Evolutionary conservation across 2,113 vertebrate species (phyloP), one percentile per base, ranked within the genome.

Genomic region (Laticauda laticaudata): DNA sequence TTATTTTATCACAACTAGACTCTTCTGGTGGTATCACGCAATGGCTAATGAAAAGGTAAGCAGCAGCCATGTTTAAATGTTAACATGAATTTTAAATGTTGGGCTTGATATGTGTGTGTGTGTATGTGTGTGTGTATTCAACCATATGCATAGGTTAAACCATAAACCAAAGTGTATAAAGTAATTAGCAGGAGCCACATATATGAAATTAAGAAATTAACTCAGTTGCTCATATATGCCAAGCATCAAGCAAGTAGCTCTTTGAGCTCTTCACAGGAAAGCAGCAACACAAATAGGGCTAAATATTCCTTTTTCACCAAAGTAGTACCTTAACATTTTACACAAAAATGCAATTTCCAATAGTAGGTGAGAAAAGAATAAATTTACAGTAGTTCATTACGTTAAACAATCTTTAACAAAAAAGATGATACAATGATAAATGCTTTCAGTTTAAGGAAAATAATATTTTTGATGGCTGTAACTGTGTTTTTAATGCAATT

Each of bases 21-120:
- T 99, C 48, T 99, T 99, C 96, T 99, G 99, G 98, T 99, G 99
- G 99, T 99, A 99, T 96, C 99, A 99, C 93, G 98, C 99, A 1
- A 99, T 99, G 99, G 98, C 99, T 94, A 99, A 99, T 69, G 97
- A 99, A 95, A 99, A 99, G 98, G 99, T 99, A 92, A 97, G 97
- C 88, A 56, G 57, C 23, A 39, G 23, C 7, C 9, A 24, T 85
- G 64, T 89, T 87, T n/a, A 69, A 69, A n/a, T n/a, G 29, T 69
- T 69, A 21, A 53, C 53, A 87, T 34, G 14, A 53, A 53, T 88
- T 21, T 69, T 88, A n/a, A 64, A 53, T 88, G 45, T 69, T 69
- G 45, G 7, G 20, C 54, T 2, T 5, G 24, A 69, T 45, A 24
- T 24, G 24, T 75, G 18, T 75, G 7, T 81, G 15, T 26, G 24